Base-by-base conservation (phyloP, 2,888 invertebrate species). In the Brachyopa scutellaris region DNA sequence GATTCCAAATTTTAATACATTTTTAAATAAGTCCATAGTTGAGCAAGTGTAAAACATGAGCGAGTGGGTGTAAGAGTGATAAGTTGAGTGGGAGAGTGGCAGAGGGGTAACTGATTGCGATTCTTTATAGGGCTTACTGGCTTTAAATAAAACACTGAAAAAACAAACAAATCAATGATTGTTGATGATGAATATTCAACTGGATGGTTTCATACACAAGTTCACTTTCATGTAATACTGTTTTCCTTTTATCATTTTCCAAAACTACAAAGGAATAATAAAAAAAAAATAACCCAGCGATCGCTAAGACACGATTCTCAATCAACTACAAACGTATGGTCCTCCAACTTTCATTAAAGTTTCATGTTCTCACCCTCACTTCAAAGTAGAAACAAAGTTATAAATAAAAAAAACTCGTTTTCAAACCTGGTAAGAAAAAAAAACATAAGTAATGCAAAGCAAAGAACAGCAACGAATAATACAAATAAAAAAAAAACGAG, bases 391-490 rank as follows among this genome's bases (percentile, higher is more conserved):
- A 40, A 29, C 26, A 40, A 64, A 77, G 31, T 40, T 66, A 64
- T 36, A 72, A 36, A 73, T 17, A 74, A 67, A 40, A 26, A 61
- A 64, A 80, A 80, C 79, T 57, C 49, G 79, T 80, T 80, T 79
- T 23, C 33, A 51, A 59, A 73, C 26, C 40, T 40, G 23, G 33
- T 36, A 31, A 62, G 40, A 26, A 38, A 55, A 21, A 26, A 38
- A 47, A 13, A 45, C 15, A 47, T 33, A 78, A 72, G 31, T 47
- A 40, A 31, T 51, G 15, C 31, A 36, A 47, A 69, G 51, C 62
- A 42, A 38, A 69, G 51, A 69, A 26, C 2, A 23, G 2, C 21
- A 51, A 62, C 8, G 17, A 11, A 9, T 1, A 53, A 79, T 33
- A 36, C 15, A 59, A 53, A 17, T n/a, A 33, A 62, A 17, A 57